phyloP scores from a whole-genome alignment of 2,113 vertebrate species.

The Naja naja region DNA sequence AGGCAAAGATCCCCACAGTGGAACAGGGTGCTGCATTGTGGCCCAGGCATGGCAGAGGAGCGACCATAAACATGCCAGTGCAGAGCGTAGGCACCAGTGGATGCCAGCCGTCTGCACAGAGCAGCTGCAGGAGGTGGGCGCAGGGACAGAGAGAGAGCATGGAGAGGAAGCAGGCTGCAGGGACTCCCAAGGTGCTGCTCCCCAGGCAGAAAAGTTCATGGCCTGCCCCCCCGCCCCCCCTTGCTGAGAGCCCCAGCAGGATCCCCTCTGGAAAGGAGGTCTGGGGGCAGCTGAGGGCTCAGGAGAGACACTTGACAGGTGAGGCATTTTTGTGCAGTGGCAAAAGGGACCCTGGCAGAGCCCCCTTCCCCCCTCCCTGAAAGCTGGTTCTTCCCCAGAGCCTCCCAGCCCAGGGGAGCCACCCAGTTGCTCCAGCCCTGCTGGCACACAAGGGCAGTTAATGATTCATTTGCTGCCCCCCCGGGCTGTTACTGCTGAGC shows the following conservation, averaged over 20 bases:
- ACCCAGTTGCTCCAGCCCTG: not conserved
- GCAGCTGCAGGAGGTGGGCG: no score
- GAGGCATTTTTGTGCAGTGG: not conserved
- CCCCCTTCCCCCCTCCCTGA: no score
- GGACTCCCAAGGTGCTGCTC: not conserved
- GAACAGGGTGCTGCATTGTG: not conserved
- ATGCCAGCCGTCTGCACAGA: no score
- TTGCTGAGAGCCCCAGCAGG: not conserved
- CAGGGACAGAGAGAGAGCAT: not conserved
- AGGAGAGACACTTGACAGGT: not conserved
- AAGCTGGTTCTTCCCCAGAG: not conserved
- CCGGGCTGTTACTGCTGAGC: not conserved
- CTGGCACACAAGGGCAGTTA: slow-evolving; percentile 10
- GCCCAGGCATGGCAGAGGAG: not conserved
- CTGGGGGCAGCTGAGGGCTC: not conserved
- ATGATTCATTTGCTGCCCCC: slow-evolving; percentile 1
- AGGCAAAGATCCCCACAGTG: not conserved
- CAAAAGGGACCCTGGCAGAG: not conserved
- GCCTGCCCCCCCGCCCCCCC: not conserved
- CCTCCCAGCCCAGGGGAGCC: not conserved
- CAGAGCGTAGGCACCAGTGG: no score
- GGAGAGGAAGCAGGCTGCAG: not conserved
- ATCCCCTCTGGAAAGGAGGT: not conserved
- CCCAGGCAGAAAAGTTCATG: not conserved
- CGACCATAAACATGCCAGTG: not conserved